These are phyloP conservation scores for Hydropotes inermis DNA, from an alignment of 2,113 vertebrate genomes.

Conservation along the genomic window DNA sequence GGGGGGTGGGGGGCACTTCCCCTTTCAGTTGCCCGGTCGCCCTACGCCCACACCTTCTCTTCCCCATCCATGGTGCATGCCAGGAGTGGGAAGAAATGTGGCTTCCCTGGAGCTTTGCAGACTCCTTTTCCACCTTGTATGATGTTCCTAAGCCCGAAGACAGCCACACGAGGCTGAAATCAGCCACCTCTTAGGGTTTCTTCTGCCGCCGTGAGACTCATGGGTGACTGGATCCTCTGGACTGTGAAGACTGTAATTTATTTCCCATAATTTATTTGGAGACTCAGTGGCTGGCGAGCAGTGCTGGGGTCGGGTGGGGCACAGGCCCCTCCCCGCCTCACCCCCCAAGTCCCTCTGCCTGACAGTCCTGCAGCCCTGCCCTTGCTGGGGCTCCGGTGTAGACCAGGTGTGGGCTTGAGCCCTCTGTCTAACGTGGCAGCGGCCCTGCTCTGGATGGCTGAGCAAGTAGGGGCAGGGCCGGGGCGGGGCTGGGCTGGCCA, in stretches of 20 bases:
- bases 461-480: background rate
- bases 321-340: background rate
- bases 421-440: background rate
- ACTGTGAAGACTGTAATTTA: slow-evolving; percentile 75
- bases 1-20: slow-evolving; percentile 77
- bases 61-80: background rate
- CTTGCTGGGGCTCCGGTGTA: background rate
- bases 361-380: background rate
- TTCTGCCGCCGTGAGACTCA: background rate
- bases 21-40: slow-evolving; percentile 77
- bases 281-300: background rate
- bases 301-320: background rate
- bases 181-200: background rate
- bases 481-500: background rate
- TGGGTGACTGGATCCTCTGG: slow-evolving; percentile 33
- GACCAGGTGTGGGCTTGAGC: background rate
- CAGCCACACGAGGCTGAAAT: background rate
- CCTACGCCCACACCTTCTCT: background rate
- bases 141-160: background rate
- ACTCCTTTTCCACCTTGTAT: background rate
- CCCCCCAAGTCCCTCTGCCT: background rate
- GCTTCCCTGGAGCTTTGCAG: background rate
- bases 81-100: background rate
- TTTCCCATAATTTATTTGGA: slow-evolving; percentile 74
- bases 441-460: background rate